phyloP scores from a whole-genome alignment of 2,888 invertebrate genomes.

The Oeneis ivallda region DNA sequence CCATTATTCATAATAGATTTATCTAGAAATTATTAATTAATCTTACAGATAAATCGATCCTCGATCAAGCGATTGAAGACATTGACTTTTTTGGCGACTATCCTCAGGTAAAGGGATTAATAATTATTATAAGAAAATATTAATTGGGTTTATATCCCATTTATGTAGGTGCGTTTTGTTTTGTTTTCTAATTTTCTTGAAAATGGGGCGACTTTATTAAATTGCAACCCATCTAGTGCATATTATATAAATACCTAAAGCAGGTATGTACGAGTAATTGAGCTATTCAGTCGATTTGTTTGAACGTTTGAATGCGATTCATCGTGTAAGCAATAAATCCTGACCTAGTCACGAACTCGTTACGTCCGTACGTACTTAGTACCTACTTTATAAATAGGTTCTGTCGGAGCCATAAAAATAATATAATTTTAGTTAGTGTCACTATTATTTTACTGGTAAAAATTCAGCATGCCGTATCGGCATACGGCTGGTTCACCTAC shows the following conservation, averaged over 20 bases:
- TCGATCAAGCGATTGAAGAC: conserved; percentile 84
- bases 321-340: conserved; percentile 6
- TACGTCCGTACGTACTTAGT: not conserved
- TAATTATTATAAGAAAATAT: conserved; percentile 38
- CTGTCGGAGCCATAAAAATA: not conserved
- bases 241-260: conserved; percentile 10
- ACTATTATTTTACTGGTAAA: too few species aligned
- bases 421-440: not conserved
- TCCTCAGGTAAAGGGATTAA: conserved; percentile 74
- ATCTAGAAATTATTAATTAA: too few species aligned
- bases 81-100: conserved; percentile 82
- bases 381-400: not conserved
- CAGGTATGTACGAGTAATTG: conserved; percentile 9
- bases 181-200: not conserved
- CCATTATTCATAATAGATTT: too few species aligned
- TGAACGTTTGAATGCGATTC: not conserved
- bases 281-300: conserved; percentile 11
- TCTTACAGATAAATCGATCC: conserved; percentile 85
- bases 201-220: conserved; percentile 18
- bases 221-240: not conserved
- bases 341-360: conserved; percentile 5
- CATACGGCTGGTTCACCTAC: too few species aligned
- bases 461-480: too few species aligned
- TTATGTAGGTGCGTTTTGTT: conserved; percentile 16
- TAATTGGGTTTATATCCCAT: too few species aligned